phyloP scores from a whole-genome alignment of 1,140 invertebrate genomes.

The Lordiphosa collinella region DNA sequence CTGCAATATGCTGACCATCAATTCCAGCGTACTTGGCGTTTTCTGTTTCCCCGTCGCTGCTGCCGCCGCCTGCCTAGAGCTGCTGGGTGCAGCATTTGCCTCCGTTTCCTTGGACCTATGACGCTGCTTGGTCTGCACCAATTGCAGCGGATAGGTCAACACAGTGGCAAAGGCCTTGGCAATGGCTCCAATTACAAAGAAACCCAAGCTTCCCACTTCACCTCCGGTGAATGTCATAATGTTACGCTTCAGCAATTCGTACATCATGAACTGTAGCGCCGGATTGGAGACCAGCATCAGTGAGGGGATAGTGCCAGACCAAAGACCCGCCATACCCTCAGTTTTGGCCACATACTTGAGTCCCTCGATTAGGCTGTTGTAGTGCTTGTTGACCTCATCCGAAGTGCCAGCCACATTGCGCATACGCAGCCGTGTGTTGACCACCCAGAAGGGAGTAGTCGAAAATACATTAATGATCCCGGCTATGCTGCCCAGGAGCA shows the following conservation, averaged over 20 bases:
- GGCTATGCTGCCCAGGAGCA: conserved; percentile 89
- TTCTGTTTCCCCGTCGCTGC: too few relatives aligned
- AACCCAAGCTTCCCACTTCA: conserved; percentile 81
- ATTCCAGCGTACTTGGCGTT: conserved; percentile 80
- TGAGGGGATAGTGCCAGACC: conserved; percentile 91
- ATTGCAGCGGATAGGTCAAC: conserved; percentile 92
- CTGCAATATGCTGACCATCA: conserved; percentile 83
- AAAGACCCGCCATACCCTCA: conserved; percentile 87
- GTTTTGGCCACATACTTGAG: conserved; percentile 85
- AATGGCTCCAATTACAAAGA: conserved; percentile 85
- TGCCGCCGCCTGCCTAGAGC: too few relatives aligned
- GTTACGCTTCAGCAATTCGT: conserved; percentile 89
- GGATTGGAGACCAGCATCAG: conserved; percentile 92
- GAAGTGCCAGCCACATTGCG: conserved; percentile 78
- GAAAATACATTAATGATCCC: conserved; percentile 90
- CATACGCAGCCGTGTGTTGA: conserved; percentile 92
- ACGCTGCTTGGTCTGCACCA: conserved; percentile 91
- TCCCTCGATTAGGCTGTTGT: conserved; percentile 83
- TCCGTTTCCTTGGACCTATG: conserved; percentile 81
- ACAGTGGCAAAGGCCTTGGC: conserved; percentile 91
- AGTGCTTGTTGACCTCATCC: conserved; percentile 69
- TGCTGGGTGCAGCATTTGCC: conserved; percentile 15
- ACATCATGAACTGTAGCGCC: conserved; percentile 94
- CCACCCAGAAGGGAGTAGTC: conserved; percentile 95
- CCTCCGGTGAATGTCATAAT: conserved; percentile 60